Evolutionary conservation across 2,113 vertebrate genomes (phyloP).

Genomic region (Paradisaea rubra): DNA sequence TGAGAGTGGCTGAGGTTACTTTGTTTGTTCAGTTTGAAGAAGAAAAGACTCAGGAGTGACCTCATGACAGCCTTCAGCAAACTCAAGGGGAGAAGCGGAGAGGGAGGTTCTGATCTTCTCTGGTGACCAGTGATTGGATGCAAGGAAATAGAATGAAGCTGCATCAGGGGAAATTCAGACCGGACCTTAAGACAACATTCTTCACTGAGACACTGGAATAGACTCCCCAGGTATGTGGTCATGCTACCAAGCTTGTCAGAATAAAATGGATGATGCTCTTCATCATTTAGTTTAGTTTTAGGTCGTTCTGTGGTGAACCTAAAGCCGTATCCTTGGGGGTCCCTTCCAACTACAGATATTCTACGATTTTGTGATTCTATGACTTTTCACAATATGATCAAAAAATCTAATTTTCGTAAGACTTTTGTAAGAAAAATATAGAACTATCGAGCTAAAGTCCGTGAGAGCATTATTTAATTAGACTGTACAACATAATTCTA

Average conservation of each 20-base stretch:
- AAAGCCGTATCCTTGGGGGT: background rate
- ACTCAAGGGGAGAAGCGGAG: accelerated
- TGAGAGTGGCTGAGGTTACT: background rate
- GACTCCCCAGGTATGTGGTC: background rate
- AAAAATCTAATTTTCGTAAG: accelerated
- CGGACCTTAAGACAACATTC: background rate
- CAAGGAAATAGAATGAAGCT: accelerated
- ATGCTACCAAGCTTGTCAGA: background rate
- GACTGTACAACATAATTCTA: background rate
- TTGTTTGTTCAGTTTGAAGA: background rate
- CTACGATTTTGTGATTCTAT: background rate
- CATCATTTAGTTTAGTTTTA: background rate
- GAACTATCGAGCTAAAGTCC: background rate
- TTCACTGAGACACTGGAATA: background rate
- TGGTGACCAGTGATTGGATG: background rate
- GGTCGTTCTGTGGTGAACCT: background rate
- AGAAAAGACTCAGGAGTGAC: background rate
- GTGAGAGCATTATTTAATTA: background rate
- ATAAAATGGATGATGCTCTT: background rate
- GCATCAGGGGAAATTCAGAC: background rate
- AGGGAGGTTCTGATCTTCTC: background rate
- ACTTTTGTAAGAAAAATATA: background rate
- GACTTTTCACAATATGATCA: background rate
- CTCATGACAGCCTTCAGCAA: background rate
- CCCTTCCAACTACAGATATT: background rate